Percentiles rank a stretch among this genome's conserved stretches.
phyloP scores from a whole-genome alignment of 2,113 vertebrate genomes.

The Gadus macrocephalus region DNA sequence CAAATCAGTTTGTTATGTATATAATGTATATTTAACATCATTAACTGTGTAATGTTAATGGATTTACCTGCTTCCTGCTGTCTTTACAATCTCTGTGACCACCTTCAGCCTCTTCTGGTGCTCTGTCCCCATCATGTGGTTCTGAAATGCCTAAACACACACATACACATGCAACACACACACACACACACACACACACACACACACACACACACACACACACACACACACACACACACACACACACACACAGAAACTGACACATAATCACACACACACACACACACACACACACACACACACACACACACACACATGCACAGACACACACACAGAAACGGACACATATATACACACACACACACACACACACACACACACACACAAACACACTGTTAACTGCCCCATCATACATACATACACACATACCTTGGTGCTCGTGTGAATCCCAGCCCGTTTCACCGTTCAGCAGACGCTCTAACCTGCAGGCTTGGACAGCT shows the following conservation, averaged over 20 bases:
- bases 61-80: constrained; percentile 39
- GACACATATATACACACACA: no score
- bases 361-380: constrained; percentile 9
- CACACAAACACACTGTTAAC: constrained; percentile 14
- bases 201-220: constrained; percentile 6
- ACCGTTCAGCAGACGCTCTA: background rate
- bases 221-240: constrained; percentile 11
- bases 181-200: constrained; percentile 1
- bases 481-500: constrained; percentile 73
- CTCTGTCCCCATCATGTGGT: constrained; percentile 81
- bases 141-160: constrained; percentile 81
- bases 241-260: background rate
- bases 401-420: no score
- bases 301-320: no score
- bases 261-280: no score
- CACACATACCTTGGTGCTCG: background rate
- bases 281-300: no score
- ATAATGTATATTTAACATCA: constrained; percentile 20
- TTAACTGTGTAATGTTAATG: constrained; percentile 6
- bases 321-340: no score
- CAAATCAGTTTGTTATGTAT: no score
- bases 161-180: constrained; percentile 11
- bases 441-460: background rate
- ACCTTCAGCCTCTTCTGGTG: constrained; percentile 84
- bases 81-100: constrained; percentile 69